Conservation (phyloP, 2,888 invertebrate genomes). For the Sinodicranocentrus sp. region DNA sequence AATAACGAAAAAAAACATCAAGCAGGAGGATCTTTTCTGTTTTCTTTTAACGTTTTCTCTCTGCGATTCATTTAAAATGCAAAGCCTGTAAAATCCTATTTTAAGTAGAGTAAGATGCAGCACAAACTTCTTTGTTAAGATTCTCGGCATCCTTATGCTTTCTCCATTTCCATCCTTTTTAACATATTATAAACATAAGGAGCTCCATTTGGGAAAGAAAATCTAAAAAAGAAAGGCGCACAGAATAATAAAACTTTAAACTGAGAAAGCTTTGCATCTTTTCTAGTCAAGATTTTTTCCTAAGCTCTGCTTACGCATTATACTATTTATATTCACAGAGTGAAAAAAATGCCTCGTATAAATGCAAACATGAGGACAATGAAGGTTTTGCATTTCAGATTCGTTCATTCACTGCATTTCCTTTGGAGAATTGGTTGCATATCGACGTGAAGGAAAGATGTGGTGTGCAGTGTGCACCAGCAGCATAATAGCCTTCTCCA, state of each 20-base stretch:
- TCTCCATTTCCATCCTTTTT: background rate
- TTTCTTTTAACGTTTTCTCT: too few relatives aligned
- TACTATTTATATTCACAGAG: background rate
- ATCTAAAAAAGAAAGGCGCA: constrained; percentile 17
- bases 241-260: constrained; percentile 50
- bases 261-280: constrained; percentile 21
- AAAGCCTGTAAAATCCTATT: constrained; percentile 47
- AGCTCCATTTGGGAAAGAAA: constrained; percentile 36
- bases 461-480: constrained; percentile 18
- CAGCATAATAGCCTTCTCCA: constrained; percentile 42
- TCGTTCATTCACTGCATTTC: constrained; percentile 39
- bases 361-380: constrained; percentile 57
- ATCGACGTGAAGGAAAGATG: constrained; percentile 47
- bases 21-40: too few relatives aligned
- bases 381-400: constrained; percentile 64
- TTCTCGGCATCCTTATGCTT: background rate
- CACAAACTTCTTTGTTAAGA: too few relatives aligned
- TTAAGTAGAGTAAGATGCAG: constrained; percentile 27
- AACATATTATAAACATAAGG: background rate
- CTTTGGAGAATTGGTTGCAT: constrained; percentile 31
- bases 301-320: constrained; percentile 32
- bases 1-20: too few relatives aligned
- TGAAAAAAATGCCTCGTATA: constrained; percentile 41
- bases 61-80: constrained; percentile 47
- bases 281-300: constrained; percentile 16